Conservation (phyloP, 2,113 vertebrate genomes). For the Sakesphorus luctuosus region DNA sequence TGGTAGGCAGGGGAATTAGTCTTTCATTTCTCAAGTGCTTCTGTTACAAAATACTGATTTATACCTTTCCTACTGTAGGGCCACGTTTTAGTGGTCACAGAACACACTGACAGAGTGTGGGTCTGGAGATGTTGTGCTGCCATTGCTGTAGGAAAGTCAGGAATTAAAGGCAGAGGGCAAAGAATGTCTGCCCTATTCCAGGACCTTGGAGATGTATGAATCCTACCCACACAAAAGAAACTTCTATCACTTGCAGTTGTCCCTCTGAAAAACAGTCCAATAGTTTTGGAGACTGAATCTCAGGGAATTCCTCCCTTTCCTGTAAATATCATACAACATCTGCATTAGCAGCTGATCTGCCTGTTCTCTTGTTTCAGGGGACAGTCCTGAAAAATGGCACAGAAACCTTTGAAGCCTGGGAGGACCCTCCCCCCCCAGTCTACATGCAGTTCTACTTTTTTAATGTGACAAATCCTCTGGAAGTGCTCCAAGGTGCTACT, state of each 20-base stretch:
- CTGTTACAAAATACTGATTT: background rate
- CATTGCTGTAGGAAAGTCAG: background rate
- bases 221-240: background rate
- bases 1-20: background rate
- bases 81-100: background rate
- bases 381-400: constrained; percentile 89
- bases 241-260: background rate
- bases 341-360: background rate
- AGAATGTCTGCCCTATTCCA: background rate
- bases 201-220: background rate
- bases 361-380: constrained; percentile 75
- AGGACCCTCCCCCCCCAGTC: constrained; percentile 87
- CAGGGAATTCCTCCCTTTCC: background rate
- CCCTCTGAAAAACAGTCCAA: background rate
- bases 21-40: background rate
- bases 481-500: constrained; percentile 81
- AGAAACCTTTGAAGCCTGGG: constrained; percentile 88
- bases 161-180: background rate
- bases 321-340: background rate
- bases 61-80: background rate
- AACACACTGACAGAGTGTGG: accelerated
- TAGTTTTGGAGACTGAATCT: background rate
- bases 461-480: constrained; percentile 87
- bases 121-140: background rate
- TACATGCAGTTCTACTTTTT: constrained; percentile 95